phyloP scores from a whole-genome alignment of 2,888 invertebrate species.

The Drosophila leonis region DNA sequence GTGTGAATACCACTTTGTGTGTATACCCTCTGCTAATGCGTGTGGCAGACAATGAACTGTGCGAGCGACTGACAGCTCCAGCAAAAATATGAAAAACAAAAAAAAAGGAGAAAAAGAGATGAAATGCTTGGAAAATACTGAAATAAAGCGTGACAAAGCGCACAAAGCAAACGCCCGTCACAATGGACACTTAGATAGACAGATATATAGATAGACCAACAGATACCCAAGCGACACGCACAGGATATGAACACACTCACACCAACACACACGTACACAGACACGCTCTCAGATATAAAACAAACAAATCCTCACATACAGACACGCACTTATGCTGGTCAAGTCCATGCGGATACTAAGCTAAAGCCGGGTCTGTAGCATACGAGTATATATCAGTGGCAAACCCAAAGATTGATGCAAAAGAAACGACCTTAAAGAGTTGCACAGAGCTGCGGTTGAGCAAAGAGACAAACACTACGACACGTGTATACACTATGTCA shows the following conservation, averaged over 20 bases:
- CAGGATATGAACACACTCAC: slow-evolving; percentile 56
- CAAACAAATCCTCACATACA: slow-evolving; percentile 62
- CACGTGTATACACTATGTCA: slow-evolving; percentile 26
- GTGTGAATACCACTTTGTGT: background rate
- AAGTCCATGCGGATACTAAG: slow-evolving; percentile 40
- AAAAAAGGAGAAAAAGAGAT: slow-evolving; percentile 11
- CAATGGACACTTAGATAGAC: slow-evolving; percentile 72
- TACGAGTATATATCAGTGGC: slow-evolving; percentile 59
- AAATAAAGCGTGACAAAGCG: slow-evolving; percentile 75
- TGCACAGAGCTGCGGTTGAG: slow-evolving; percentile 5
- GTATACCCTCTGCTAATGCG: slow-evolving; percentile 39
- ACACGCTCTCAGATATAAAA: slow-evolving; percentile 49
- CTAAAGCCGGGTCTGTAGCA: slow-evolving; percentile 20
- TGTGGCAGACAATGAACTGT: slow-evolving; percentile 70
- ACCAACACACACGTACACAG: slow-evolving; percentile 16
- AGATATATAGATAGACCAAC: slow-evolving; percentile 55
- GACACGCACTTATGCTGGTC: slow-evolving; percentile 56
- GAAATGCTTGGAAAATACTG: slow-evolving; percentile 44
- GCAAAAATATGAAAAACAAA: slow-evolving; percentile 58
- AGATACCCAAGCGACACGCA: slow-evolving; percentile 66
- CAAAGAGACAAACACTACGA: slow-evolving; percentile 20
- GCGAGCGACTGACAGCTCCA: slow-evolving; percentile 23
- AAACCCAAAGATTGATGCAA: slow-evolving; percentile 64
- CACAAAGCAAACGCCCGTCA: slow-evolving; percentile 68
- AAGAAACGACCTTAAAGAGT: slow-evolving; percentile 45